Conservation (phyloP, 1,140 invertebrate species). For the Hyles euphorbiae region DNA sequence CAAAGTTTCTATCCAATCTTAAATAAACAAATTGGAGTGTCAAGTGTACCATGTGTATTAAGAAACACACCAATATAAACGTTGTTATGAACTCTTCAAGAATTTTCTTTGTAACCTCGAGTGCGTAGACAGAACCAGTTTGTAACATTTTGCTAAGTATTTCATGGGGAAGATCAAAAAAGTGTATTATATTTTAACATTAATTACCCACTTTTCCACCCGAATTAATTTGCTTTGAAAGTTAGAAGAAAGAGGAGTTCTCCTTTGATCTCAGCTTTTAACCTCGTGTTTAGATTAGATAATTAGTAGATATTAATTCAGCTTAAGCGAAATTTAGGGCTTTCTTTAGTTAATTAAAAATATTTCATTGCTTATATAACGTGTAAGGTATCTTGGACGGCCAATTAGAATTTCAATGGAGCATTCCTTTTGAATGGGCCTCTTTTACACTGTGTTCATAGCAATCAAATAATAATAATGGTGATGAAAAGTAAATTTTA, state of each 20-base stretch:
- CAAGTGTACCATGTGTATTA: too few species aligned
- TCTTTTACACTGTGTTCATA: not conserved
- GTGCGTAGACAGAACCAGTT: not conserved
- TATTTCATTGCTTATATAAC: conserved; percentile 4
- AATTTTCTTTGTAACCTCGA: too few species aligned
- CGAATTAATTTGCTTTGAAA: conserved; percentile 36
- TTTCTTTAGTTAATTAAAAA: conserved; percentile 24
- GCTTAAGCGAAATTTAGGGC: conserved; percentile 27
- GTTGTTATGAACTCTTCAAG: too few species aligned
- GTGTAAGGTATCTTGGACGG: too few species aligned
- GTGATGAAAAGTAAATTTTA: too few species aligned
- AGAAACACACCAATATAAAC: too few species aligned
- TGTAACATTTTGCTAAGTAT: not conserved
- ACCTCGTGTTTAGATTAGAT: conserved; percentile 32
- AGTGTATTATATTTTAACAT: conserved; percentile 23
- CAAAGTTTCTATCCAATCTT: too few species aligned
- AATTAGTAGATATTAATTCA: conserved; percentile 32
- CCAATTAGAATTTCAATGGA: too few species aligned
- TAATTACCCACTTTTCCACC: conserved; percentile 34
- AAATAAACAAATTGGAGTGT: too few species aligned
- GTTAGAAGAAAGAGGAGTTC: conserved; percentile 27
- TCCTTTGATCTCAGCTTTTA: conserved; percentile 32
- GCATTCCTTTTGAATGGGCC: too few species aligned
- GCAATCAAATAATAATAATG: too few species aligned
- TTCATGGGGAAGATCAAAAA: conserved; percentile 3